A percentile compares a stretch with the other conserved stretches of the same genome.
Evolutionary conservation across 2,797 vertebrate species (phyloP).

Genomic region (Pelobates cultripes): DNA sequence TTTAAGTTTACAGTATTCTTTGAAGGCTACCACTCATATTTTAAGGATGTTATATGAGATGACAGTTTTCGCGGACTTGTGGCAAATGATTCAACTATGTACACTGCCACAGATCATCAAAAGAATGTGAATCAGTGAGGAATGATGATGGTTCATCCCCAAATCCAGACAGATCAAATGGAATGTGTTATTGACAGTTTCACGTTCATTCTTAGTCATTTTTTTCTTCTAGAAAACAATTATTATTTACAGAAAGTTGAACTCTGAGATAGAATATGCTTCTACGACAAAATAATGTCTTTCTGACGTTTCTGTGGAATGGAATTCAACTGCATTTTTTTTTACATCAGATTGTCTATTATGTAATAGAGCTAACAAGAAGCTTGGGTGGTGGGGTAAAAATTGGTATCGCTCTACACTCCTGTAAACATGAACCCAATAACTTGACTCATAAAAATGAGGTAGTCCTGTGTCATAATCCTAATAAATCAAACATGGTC

Average conservation of each 20-base stretch:
- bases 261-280: neutral
- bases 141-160: neutral
- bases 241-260: neutral
- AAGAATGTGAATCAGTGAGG: slow-evolving; percentile 1
- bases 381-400: too few species aligned
- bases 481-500: too few species aligned
- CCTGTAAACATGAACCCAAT: too few species aligned
- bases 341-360: too few species aligned
- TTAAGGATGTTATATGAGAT: neutral
- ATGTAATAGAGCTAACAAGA: too few species aligned
- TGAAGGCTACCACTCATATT: slow-evolving; percentile 5
- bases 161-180: slow-evolving; percentile 7
- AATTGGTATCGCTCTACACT: too few species aligned
- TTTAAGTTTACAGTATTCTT: neutral
- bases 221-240: neutral
- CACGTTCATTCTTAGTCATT: neutral
- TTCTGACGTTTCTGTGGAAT: neutral
- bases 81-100: neutral
- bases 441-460: too few species aligned
- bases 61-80: neutral
- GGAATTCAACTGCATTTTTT: neutral
- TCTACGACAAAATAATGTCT: neutral
- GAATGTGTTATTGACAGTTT: slow-evolving; percentile 4
- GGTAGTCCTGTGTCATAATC: too few species aligned
- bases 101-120: slow-evolving; percentile 1